These are phyloP conservation scores for Clitarchus hookeri DNA, from an alignment of 2,888 invertebrate species.

Conservation along the genomic window DNA sequence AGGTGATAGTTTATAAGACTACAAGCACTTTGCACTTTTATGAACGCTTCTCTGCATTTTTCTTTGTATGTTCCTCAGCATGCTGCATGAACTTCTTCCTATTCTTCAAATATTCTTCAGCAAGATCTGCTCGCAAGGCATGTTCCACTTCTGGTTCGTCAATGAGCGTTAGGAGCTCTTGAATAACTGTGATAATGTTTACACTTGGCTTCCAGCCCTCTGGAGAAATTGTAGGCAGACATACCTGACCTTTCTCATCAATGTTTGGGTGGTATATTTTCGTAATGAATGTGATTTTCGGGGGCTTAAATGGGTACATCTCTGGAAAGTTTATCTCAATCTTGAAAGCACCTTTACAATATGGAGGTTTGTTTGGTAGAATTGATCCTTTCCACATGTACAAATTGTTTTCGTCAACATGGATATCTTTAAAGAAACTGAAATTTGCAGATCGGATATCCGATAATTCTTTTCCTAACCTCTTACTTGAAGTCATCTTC, in stretches of 20 bases:
- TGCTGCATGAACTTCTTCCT: constrained; percentile 6
- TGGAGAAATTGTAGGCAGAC: background rate
- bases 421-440: background rate
- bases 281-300: background rate
- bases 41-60: background rate
- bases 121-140: background rate
- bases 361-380: background rate
- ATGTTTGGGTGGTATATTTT: constrained; percentile 1
- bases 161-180: background rate
- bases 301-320: constrained; percentile 1
- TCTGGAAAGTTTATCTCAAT: background rate
- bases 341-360: background rate
- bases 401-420: background rate
- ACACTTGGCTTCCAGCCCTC: constrained; percentile 1
- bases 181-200: background rate
- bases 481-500: constrained; percentile 14
- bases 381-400: background rate
- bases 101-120: background rate
- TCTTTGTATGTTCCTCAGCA: background rate
- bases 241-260: background rate
- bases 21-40: background rate
- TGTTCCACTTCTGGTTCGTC: background rate
- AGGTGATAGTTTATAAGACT: no score
- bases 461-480: background rate
- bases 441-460: background rate